A percentile compares a stretch with the other conserved stretches of the same genome.
phyloP scores from a whole-genome alignment of 2,888 invertebrate genomes.

The Laothoe populi region DNA sequence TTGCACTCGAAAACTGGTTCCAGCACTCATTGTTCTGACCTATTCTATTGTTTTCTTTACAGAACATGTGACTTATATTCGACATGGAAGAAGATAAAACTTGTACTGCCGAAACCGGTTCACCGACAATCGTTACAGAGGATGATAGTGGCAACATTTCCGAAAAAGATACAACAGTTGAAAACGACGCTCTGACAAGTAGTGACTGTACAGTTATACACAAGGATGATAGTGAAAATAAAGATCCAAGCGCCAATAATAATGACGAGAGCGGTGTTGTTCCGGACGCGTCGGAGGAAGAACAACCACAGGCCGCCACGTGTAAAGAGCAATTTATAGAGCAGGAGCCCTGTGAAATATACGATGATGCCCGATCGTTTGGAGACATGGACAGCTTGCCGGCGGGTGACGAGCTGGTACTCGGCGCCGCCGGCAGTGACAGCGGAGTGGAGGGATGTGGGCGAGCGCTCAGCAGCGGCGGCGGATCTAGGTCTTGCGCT shows the following conservation, averaged over 20 bases:
- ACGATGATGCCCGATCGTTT: conserved; percentile 73
- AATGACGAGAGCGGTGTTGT: conserved; percentile 50
- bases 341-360: conserved; percentile 65
- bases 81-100: conserved; percentile 68
- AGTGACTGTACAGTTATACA: conserved; percentile 45
- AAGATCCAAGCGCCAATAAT: conserved; percentile 45
- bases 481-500: conserved; percentile 89
- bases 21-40: conserved; percentile 20
- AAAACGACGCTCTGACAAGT: conserved; percentile 44
- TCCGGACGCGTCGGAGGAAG: conserved; percentile 49
- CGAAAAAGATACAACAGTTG: conserved; percentile 43
- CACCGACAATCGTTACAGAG: conserved; percentile 50
- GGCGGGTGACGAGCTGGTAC: conserved; percentile 69
- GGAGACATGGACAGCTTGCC: conserved; percentile 76
- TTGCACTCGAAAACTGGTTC: conserved; percentile 37
- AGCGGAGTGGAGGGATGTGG: conserved; percentile 91
- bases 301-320: conserved; percentile 43
- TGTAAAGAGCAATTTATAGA: conserved; percentile 60
- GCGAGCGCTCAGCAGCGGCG: conserved; percentile 88
- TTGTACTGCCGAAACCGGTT: conserved; percentile 50
- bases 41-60: conserved; percentile 52
- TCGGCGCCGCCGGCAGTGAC: conserved; percentile 89
- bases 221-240: conserved; percentile 53
- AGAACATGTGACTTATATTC: conserved; percentile 75
- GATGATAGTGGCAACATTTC: conserved; percentile 48